Conservation (phyloP, 2,113 vertebrate species). For the Serranochromis macrocephalus region DNA sequence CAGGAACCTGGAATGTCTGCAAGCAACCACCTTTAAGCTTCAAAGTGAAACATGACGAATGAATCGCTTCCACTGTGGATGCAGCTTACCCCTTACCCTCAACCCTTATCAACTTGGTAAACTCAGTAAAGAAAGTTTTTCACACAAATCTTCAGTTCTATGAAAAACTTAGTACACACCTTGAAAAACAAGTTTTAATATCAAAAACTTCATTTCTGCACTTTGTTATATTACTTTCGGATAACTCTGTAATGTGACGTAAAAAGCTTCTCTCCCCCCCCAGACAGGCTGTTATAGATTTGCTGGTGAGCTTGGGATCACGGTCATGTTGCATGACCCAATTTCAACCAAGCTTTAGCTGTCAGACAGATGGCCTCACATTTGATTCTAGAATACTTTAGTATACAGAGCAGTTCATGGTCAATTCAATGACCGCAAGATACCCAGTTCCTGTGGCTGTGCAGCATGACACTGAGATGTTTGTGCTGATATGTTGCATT, state of each 20-base stretch:
- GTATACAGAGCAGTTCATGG: background rate
- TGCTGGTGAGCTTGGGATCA: background rate
- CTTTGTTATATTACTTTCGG: background rate
- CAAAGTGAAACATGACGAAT: background rate
- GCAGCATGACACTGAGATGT: background rate
- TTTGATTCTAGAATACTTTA: background rate
- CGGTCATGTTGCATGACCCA: background rate
- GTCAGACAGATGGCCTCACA: background rate
- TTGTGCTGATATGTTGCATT: background rate
- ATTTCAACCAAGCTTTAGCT: background rate
- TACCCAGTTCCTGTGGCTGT: background rate
- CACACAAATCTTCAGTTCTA: background rate
- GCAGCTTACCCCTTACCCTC: background rate
- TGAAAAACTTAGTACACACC: background rate
- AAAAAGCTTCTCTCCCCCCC: fast-evolving
- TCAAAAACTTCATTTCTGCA: background rate
- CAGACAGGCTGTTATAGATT: background rate
- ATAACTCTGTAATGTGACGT: background rate
- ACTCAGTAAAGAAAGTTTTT: background rate
- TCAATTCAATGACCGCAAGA: background rate
- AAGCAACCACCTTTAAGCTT: background rate
- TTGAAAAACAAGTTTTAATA: background rate
- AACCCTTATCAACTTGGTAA: background rate
- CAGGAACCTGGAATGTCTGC: background rate
- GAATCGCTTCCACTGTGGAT: background rate